A percentile compares a stretch with the other conserved stretches of the same genome.
Evolutionary conservation across 2,888 invertebrate species (phyloP).

Genomic region (Spatulosminthurus flaviceps): DNA sequence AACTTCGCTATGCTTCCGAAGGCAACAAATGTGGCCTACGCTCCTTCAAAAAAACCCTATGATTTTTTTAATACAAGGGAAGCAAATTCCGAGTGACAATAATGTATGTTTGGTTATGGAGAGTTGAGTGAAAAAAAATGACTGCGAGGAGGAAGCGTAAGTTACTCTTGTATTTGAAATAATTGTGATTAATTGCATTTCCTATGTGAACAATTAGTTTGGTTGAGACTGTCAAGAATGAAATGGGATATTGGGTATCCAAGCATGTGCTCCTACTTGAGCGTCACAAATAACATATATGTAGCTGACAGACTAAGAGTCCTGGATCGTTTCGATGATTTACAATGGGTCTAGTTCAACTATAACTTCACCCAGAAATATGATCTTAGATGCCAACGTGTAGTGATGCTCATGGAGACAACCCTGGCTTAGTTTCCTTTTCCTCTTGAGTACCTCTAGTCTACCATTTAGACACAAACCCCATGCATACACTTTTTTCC

Average conservation of each 20-base stretch:
- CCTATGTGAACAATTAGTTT: constrained; percentile 48
- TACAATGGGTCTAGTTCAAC: constrained; percentile 42
- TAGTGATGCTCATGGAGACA: background rate
- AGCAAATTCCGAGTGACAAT: too few species aligned
- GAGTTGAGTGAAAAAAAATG: too few species aligned
- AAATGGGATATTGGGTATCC: constrained; percentile 41
- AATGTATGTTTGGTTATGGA: too few species aligned
- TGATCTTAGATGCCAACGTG: constrained; percentile 42
- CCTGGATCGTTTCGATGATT: constrained; percentile 48
- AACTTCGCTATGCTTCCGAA: too few species aligned
- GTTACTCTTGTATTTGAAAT: constrained; percentile 42
- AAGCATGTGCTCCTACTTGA: constrained; percentile 37
- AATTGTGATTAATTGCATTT: constrained; percentile 50
- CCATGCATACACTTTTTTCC: constrained; percentile 10
- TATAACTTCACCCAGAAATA: constrained; percentile 46
- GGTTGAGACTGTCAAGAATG: constrained; percentile 44
- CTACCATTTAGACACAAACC: background rate
- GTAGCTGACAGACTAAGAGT: background rate
- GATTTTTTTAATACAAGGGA: too few species aligned
- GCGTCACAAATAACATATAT: background rate
- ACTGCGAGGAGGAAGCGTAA: too few species aligned
- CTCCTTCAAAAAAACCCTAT: too few species aligned
- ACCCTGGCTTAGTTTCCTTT: constrained; percentile 35
- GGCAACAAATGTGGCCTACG: too few species aligned
- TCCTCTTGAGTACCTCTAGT: background rate